Conservation (phyloP, 1,140 invertebrate species). For the Ridgeia piscesae region DNA sequence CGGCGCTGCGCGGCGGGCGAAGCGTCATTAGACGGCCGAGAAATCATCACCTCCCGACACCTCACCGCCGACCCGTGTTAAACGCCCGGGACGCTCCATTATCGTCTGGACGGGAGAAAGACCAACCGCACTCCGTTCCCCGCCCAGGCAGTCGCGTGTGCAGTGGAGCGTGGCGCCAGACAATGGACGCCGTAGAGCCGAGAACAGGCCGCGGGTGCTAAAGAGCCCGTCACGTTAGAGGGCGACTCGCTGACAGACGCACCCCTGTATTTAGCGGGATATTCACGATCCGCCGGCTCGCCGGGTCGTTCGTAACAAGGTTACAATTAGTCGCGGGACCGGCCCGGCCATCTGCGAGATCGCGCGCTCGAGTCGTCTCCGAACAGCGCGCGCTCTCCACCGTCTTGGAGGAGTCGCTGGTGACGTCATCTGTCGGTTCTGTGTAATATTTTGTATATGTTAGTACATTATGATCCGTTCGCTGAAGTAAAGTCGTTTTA, state of each 20-base stretch:
- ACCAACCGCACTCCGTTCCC: neutral
- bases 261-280: neutral
- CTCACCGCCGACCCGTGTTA: neutral
- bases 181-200: neutral
- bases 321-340: neutral
- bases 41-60: neutral
- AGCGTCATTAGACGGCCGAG: neutral
- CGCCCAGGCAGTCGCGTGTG: neutral
- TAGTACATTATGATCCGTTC: no score
- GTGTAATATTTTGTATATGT: no score
- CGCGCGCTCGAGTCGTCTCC: neutral
- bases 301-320: neutral
- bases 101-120: neutral
- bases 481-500: no score
- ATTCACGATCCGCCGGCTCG: neutral
- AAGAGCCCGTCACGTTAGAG: neutral
- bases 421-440: neutral
- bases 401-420: neutral
- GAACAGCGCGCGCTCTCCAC: no score
- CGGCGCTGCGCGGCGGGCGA: no score
- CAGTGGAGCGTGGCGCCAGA: neutral
- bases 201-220: neutral
- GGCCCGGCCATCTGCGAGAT: neutral
- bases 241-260: neutral
- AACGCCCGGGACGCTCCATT: neutral